Evolutionary conservation across 2,797 vertebrate genomes (phyloP).

Genomic region (Sitta carolinensis): DNA sequence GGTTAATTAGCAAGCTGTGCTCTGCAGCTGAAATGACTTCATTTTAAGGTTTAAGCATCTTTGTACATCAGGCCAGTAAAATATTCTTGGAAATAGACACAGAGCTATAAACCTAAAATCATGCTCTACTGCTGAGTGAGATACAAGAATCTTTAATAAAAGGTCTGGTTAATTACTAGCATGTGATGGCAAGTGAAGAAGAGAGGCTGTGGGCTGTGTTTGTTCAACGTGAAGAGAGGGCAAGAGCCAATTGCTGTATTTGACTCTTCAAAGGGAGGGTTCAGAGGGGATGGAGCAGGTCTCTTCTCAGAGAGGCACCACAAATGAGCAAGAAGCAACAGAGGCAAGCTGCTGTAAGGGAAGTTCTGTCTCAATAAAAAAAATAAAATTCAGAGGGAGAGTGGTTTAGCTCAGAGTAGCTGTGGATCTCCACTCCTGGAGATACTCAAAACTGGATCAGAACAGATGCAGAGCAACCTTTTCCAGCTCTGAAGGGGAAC

Average conservation of each 20-base stretch:
- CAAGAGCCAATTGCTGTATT: not conserved
- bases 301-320: not conserved
- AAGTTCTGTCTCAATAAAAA: not conserved
- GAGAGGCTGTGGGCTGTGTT: not conserved
- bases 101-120: conserved; percentile 42
- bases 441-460: not conserved
- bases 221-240: not conserved
- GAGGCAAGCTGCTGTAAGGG: not conserved
- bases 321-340: not conserved
- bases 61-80: conserved; percentile 25
- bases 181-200: conserved; percentile 17
- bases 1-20: conserved; percentile 12
- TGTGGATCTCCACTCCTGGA: not conserved
- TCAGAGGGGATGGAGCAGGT: not conserved
- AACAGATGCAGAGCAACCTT: not conserved
- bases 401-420: not conserved
- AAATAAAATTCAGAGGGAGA: not conserved
- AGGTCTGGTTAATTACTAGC: conserved; percentile 37
- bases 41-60: conserved; percentile 31
- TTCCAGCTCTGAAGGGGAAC: not conserved
- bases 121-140: conserved; percentile 10
- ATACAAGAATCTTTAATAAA: conserved; percentile 39
- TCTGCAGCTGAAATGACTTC: conserved; percentile 3
- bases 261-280: not conserved
- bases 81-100: conserved; percentile 21